Conservation (phyloP, 2,888 invertebrate genomes). For the Ellobium chinense region DNA sequence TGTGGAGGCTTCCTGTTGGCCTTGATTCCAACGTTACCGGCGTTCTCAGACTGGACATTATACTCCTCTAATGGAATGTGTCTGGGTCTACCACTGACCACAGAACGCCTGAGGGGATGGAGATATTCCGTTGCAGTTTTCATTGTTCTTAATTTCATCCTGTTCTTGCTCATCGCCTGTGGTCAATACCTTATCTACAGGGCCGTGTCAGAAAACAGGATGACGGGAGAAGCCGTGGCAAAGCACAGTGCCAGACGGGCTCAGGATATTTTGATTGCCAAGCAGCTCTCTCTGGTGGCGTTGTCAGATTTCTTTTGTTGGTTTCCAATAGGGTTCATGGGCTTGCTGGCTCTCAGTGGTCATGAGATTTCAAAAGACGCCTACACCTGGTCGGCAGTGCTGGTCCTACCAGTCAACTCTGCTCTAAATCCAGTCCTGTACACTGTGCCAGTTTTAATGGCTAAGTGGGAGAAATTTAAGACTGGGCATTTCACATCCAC, state of each 20-base stretch:
- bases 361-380: neutral
- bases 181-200: constrained; percentile 75
- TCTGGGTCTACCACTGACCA: constrained; percentile 74
- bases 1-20: constrained; percentile 61
- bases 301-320: constrained; percentile 70
- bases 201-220: constrained; percentile 73
- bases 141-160: constrained; percentile 70
- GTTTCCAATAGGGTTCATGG: constrained; percentile 60
- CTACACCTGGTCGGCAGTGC: neutral
- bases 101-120: constrained; percentile 73
- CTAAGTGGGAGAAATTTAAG: neutral
- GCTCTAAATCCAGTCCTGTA: neutral
- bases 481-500: too few relatives aligned
- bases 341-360: neutral
- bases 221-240: constrained; percentile 69
- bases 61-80: constrained; percentile 59
- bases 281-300: constrained; percentile 69
- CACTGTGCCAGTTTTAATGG: neutral
- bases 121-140: constrained; percentile 74
- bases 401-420: neutral
- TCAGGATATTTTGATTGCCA: constrained; percentile 60
- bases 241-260: constrained; percentile 32
- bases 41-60: neutral
- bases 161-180: constrained; percentile 69
- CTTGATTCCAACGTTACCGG: constrained; percentile 57